These are phyloP conservation scores for Paelopatides confundens DNA, from an alignment of 53 echinoderm and acorn worm species.

Conservation along the genomic window DNA sequence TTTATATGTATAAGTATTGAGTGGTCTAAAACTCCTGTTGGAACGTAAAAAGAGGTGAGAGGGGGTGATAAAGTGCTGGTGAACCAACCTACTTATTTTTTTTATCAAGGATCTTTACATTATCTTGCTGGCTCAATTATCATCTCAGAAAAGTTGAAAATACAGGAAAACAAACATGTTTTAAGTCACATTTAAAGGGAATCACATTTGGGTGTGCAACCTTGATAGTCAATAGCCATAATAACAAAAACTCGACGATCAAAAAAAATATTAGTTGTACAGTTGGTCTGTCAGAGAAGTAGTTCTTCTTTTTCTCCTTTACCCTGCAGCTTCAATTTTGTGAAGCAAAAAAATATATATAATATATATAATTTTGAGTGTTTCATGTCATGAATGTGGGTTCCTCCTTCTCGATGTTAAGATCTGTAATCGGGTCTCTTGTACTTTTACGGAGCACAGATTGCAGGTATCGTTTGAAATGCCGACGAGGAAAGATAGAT, in stretches of 20 bases:
- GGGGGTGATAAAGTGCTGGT: constrained; percentile 8
- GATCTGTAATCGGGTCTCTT: background rate
- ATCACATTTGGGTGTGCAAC: constrained; percentile 3
- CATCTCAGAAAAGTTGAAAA: background rate
- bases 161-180: background rate
- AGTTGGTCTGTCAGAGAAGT: background rate
- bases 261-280: background rate
- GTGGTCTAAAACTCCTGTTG: background rate
- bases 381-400: background rate
- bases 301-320: background rate
- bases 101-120: background rate
- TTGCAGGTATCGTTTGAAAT: no score
- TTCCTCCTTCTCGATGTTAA: background rate
- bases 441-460: background rate
- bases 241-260: background rate
- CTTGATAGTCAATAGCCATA: background rate
- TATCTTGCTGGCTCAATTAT: background rate
- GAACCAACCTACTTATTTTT: constrained; percentile 30
- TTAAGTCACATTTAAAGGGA: background rate
- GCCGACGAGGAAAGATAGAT: no score
- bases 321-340: background rate
- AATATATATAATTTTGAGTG: background rate
- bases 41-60: background rate
- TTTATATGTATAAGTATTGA: no score
- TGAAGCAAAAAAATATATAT: background rate